Evolutionary conservation across 2,797 vertebrate species (phyloP).

Genomic region (Pygocentrus nattereri): DNA sequence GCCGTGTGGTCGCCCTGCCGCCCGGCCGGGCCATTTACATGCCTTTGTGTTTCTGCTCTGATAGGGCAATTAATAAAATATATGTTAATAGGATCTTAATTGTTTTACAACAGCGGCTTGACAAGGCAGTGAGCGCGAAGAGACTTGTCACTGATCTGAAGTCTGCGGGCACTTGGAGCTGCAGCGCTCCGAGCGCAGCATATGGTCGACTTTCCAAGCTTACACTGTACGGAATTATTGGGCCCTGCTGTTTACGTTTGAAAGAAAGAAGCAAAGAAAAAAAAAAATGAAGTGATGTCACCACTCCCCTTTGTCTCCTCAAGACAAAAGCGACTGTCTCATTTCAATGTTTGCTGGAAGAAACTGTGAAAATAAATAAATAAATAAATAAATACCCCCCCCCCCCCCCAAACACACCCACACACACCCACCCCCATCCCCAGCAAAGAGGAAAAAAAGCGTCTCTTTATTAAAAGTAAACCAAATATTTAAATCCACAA

Average conservation of each 20-base stretch:
- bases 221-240: conserved; percentile 72
- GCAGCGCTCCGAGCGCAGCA: conserved; percentile 76
- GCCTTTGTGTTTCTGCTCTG: conserved; percentile 76
- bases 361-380: neutral
- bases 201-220: conserved; percentile 80
- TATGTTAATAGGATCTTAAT: conserved; percentile 91
- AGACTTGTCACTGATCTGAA: conserved; percentile 73
- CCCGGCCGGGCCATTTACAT: conserved; percentile 78
- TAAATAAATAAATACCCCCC: too few species aligned
- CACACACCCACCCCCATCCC: neutral
- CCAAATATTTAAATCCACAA: conserved; percentile 54
- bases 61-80: conserved; percentile 93
- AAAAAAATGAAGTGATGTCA: conserved; percentile 72
- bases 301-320: conserved; percentile 77
- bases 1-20: conserved; percentile 64
- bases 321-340: conserved; percentile 71
- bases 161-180: conserved; percentile 66
- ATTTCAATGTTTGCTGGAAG: conserved; percentile 45
- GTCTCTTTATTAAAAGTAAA: conserved; percentile 34
- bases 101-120: conserved; percentile 78
- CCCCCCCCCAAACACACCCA: conserved; percentile 53
- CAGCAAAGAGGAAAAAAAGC: conserved; percentile 1
- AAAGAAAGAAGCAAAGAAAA: conserved; percentile 63
- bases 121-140: conserved; percentile 70
- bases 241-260: conserved; percentile 75